A percentile compares a stretch with the other conserved stretches of the same genome.
Evolutionary conservation across 2,888 invertebrate species (phyloP).

Genomic region (Drosophila phalerata): DNA sequence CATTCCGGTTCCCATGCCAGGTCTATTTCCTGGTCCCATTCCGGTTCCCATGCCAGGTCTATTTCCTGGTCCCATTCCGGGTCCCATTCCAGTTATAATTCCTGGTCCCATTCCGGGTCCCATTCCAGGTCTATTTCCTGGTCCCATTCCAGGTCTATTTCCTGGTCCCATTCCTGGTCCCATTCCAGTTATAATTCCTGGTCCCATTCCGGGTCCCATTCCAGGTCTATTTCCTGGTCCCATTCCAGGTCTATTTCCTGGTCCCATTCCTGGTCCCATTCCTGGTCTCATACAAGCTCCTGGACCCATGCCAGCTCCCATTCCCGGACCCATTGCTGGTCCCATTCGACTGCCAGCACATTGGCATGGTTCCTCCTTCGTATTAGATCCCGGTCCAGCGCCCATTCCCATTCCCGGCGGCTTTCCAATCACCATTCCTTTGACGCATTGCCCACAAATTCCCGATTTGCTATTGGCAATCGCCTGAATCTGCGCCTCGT

Average conservation of each 20-base stretch:
- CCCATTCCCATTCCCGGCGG: not conserved
- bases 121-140: not conserved
- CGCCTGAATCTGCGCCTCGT: constrained; percentile 1
- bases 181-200: not conserved
- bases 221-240: not conserved
- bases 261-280: constrained; percentile 1
- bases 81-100: not conserved
- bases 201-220: not conserved
- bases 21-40: not conserved
- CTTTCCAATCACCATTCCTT: constrained; percentile 10
- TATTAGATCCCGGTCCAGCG: not conserved
- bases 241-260: not conserved
- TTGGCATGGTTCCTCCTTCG: not conserved
- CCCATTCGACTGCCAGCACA: not conserved
- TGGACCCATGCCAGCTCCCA: not conserved
- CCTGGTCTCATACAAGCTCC: not conserved
- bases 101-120: not conserved
- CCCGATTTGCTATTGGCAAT: constrained; percentile 10
- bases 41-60: not conserved
- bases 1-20: not conserved
- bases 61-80: not conserved
- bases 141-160: not conserved
- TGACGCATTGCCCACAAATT: constrained; percentile 25
- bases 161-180: not conserved
- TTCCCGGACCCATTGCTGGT: not conserved